These are phyloP conservation scores for Zeuzera pyrina DNA, from an alignment of 2,888 invertebrate species.

Conservation along the genomic window DNA sequence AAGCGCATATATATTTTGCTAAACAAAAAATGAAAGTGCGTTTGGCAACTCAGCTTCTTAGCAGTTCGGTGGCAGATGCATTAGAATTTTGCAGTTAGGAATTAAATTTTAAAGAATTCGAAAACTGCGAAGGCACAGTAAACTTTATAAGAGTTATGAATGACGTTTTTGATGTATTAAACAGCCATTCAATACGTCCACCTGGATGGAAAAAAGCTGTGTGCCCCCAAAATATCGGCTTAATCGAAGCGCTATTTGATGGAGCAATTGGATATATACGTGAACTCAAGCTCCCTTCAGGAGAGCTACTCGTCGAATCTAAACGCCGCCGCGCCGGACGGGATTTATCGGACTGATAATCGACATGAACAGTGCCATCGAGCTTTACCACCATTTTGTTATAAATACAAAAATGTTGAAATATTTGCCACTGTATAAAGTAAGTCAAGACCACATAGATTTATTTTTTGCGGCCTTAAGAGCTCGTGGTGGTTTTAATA, in stretches of 20 bases:
- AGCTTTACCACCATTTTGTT: conserved; percentile 9
- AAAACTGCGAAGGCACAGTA: conserved; percentile 11
- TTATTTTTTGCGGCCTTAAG: too few relatives aligned
- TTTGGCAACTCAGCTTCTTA: too few relatives aligned
- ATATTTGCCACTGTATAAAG: conserved; percentile 9
- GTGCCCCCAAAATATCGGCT: conserved; percentile 12
- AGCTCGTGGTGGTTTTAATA: conserved; percentile 15
- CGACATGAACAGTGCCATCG: conserved; percentile 13
- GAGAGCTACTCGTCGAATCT: conserved; percentile 5
- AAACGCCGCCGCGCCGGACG: conserved; percentile 16
- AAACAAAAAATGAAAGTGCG: conserved; percentile 7
- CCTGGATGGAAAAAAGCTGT: conserved; percentile 16
- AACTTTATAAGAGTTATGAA: conserved; percentile 13
- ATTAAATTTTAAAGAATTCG: too few relatives aligned
- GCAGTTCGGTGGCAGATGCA: too few relatives aligned
- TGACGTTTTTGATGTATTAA: conserved; percentile 13
- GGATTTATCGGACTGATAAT: conserved; percentile 17
- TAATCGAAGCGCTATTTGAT: conserved; percentile 10
- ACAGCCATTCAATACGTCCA: conserved; percentile 13
- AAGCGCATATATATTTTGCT: conserved; percentile 1
- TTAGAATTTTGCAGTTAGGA: too few relatives aligned
- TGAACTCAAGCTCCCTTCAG: conserved; percentile 6
- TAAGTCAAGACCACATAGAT: too few relatives aligned
- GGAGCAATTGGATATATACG: conserved; percentile 6
- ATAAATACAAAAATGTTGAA: conserved; percentile 4